Evolutionary conservation across 2,797 vertebrate genomes (phyloP).

Genomic region (Austrolebias charrua): DNA sequence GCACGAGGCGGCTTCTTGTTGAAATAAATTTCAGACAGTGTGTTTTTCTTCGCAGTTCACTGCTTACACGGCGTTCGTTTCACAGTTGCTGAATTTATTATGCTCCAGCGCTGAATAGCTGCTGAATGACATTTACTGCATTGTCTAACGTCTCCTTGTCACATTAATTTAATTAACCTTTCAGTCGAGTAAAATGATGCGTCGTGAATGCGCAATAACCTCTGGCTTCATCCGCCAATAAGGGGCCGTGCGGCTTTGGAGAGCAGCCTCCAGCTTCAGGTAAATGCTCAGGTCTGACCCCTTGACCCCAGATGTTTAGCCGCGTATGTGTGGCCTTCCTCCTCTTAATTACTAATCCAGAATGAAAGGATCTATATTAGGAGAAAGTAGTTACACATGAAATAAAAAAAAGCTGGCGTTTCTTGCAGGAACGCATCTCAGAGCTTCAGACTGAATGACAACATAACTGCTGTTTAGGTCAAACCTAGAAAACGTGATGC

Average conservation of each 20-base stretch:
- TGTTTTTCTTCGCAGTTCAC: constrained; percentile 28
- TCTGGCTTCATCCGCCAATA: constrained; percentile 6
- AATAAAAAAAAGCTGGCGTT: no score
- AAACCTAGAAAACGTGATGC: no score
- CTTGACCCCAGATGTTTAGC: constrained; percentile 41
- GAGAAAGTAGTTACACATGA: constrained; percentile 3
- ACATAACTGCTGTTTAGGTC: no score
- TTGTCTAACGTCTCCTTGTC: constrained; percentile 53
- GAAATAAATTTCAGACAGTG: constrained; percentile 28
- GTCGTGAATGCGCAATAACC: constrained; percentile 47
- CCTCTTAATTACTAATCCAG: constrained; percentile 41
- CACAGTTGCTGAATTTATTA: constrained; percentile 59
- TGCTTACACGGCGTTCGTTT: constrained; percentile 49
- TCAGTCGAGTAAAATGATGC: constrained; percentile 56
- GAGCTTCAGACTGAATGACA: no score
- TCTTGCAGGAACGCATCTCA: no score
- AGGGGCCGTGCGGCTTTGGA: constrained; percentile 19
- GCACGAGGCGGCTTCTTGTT: constrained; percentile 19
- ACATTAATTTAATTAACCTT: constrained; percentile 69
- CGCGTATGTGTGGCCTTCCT: constrained; percentile 15
- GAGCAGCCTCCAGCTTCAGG: constrained; percentile 23
- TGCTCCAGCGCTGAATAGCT: constrained; percentile 41
- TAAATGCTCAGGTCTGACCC: constrained; percentile 36
- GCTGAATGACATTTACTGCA: constrained; percentile 62
- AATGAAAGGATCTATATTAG: constrained; percentile 37